These are phyloP conservation scores for Camptogramma bilineatum DNA, from an alignment of 2,888 invertebrate species.

Conservation along the genomic window DNA sequence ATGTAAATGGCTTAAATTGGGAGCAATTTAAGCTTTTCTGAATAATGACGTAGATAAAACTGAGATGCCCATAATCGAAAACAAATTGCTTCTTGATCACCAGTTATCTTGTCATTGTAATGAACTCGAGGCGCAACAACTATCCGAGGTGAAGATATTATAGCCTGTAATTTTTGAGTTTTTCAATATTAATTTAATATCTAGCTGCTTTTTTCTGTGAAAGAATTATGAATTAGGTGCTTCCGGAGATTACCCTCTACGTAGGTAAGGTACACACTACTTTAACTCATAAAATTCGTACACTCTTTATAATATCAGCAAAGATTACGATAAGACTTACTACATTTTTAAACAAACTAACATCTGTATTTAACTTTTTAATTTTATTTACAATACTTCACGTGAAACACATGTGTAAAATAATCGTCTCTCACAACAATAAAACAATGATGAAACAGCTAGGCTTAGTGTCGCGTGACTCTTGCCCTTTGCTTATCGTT, in stretches of 20 bases:
- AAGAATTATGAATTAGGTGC: too few relatives aligned
- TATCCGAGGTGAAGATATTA: slow-evolving; percentile 23
- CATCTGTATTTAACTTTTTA: slow-evolving; percentile 1
- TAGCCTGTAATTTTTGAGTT: background rate
- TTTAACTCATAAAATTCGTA: background rate
- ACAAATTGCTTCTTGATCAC: slow-evolving; percentile 31
- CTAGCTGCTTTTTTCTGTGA: too few relatives aligned
- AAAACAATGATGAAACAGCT: slow-evolving; percentile 11
- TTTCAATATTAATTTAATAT: too few relatives aligned
- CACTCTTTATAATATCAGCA: background rate
- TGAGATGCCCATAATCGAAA: slow-evolving; percentile 28
- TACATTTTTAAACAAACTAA: background rate
- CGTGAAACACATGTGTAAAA: slow-evolving; percentile 9
- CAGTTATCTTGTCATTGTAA: slow-evolving; percentile 22
- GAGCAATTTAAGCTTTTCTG: too few relatives aligned
- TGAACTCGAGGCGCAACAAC: slow-evolving; percentile 19
- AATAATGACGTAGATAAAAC: slow-evolving; percentile 1
- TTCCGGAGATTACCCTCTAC: too few relatives aligned
- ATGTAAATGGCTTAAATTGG: too few relatives aligned
- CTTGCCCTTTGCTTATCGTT: slow-evolving; percentile 21
- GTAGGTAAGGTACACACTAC: too few relatives aligned
- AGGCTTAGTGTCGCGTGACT: slow-evolving; percentile 11
- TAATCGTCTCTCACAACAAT: background rate
- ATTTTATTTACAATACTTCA: slow-evolving; percentile 7
- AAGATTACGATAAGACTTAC: too few relatives aligned